Base-by-base conservation (phyloP, 2,113 vertebrate species). In the Engystomops pustulosus region DNA sequence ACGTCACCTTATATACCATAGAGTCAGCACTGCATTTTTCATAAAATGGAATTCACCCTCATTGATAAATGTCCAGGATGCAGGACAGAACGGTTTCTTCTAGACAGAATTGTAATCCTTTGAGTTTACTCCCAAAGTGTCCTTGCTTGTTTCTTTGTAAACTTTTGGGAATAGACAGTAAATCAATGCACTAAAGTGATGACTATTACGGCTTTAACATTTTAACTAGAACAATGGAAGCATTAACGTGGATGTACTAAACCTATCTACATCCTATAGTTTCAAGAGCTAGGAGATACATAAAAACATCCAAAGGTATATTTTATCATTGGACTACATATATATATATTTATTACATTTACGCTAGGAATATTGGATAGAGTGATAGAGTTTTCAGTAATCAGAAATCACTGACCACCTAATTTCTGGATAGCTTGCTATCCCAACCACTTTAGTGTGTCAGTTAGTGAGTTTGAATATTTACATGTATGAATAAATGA, bases 171-270 rank as follows among this genome's bases (percentile, higher is more conserved):
- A 86, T 60, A 79, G 93, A 92, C 93, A 95, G 92, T 87, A 94
- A 94, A 94, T 94, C 94, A 92, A 95, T 95, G 90, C 86, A 87
- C 88, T 90, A 89, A 93, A 93, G 91, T 90, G 89, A 92, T 92
- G 90, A 85, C 89, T 90, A 90, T 86, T 91, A 89, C 91, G 85
- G 55, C 83, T 88, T 86, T 90, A 89, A 87, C 89, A 83, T 88
- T 86, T 89, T 87, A 87, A 87, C 88, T 41, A 88, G 87, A 84
- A 90, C 74, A 85, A 85, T 58, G 62, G 47, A 79, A 32, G 83
- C n/a, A 79, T 14, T 70, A 68, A 65, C 25, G 65, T 70, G 45
- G 34, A 79, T 79, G 49, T 58, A 47, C 72, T 77, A 85, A 84
- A 79, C 65, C 83, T 77, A 69, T 68, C 60, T 69, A 78, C 76